phyloP scores from a whole-genome alignment of 2,797 vertebrate genomes.

The Synanceia verrucosa region DNA sequence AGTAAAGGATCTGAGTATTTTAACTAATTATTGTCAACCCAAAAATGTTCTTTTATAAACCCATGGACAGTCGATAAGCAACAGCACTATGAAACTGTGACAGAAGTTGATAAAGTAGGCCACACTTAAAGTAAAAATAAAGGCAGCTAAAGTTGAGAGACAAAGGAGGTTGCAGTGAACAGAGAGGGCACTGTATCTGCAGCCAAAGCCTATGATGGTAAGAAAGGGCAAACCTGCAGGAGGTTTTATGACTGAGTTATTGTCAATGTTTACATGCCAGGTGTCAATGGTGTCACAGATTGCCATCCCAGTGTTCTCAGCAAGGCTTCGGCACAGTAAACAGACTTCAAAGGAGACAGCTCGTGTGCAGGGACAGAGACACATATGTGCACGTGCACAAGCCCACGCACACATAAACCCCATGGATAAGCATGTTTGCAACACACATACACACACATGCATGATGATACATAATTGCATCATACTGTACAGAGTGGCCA shows the following conservation, averaged over 20 bases:
- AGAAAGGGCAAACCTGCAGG: conserved; percentile 81
- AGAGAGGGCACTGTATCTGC: conserved; percentile 48
- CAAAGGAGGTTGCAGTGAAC: conserved; percentile 42
- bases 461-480: not conserved
- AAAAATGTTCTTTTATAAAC: not conserved
- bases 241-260: conserved; percentile 73
- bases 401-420: conserved; percentile 6
- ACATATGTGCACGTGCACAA: conserved; percentile 7
- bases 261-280: conserved; percentile 84
- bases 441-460: not conserved
- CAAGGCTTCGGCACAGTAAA: conserved; percentile 78
- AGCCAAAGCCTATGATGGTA: conserved; percentile 72
- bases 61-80: not conserved
- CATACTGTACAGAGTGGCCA: not conserved
- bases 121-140: conserved; percentile 27
- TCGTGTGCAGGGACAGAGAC: conserved; percentile 26
- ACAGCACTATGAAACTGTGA: not conserved
- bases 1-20: not conserved
- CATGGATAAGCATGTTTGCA: conserved; percentile 2
- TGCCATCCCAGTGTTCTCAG: conserved; percentile 82
- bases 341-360: conserved; percentile 82
- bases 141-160: conserved; percentile 12
- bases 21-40: not conserved
- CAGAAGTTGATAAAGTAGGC: conserved; percentile 31
- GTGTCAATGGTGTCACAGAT: conserved; percentile 86